Percentiles rank a stretch among this genome's conserved stretches.
phyloP scores from a whole-genome alignment of 2,888 invertebrate genomes.

The Myopa testacea region DNA sequence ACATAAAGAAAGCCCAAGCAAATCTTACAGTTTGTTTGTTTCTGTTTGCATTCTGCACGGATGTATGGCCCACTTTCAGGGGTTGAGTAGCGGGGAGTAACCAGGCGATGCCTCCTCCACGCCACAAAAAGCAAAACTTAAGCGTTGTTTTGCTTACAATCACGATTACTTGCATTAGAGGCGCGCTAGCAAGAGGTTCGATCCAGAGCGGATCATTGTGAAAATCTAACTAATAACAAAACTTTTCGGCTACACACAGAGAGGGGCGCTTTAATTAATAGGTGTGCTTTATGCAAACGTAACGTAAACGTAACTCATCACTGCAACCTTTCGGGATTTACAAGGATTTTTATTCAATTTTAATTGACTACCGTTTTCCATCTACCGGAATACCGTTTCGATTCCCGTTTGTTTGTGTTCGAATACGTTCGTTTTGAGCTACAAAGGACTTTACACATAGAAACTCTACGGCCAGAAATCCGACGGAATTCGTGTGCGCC shows the following conservation, averaged over 20 bases:
- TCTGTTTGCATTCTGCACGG: slow-evolving; percentile 3
- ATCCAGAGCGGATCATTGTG: slow-evolving; percentile 30
- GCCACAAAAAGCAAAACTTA: slow-evolving; percentile 60
- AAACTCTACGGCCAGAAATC: no score
- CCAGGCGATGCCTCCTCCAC: slow-evolving; percentile 10
- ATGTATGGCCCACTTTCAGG: slow-evolving; percentile 38
- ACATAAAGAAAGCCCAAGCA: slow-evolving; percentile 19
- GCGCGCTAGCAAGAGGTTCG: slow-evolving; percentile 63
- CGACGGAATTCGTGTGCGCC: no score
- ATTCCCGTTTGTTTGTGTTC: no score
- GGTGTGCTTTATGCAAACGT: neutral
- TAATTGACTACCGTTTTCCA: no score
- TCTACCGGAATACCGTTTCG: neutral
- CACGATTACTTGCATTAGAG: slow-evolving; percentile 64
- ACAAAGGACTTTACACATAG: no score
- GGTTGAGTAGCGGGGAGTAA: slow-evolving; percentile 14
- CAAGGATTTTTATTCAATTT: no score
- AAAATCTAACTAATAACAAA: slow-evolving; percentile 2
- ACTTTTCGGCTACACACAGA: neutral
- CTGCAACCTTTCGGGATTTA: no score
- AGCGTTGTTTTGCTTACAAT: slow-evolving; percentile 60
- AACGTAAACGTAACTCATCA: neutral
- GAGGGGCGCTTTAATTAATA: neutral
- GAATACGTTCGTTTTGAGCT: neutral
- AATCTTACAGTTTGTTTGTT: slow-evolving; percentile 42